Percentiles rank a stretch among this genome's conserved stretches.
These are phyloP conservation scores for Borostomias antarcticus DNA, from an alignment of 2,797 vertebrate species.

Conservation along the genomic window DNA sequence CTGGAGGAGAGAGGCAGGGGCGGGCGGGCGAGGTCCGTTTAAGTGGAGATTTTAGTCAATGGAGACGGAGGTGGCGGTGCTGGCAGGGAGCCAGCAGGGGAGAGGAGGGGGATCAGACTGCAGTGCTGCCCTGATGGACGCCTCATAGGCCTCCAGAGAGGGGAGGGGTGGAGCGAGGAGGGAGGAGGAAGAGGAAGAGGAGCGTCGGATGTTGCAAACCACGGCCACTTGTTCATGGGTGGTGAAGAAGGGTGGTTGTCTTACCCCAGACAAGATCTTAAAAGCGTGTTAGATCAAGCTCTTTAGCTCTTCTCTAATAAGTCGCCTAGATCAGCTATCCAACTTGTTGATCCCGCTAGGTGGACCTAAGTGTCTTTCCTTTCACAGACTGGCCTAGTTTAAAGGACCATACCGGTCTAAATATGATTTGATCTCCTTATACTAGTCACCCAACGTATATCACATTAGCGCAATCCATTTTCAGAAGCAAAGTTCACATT, in stretches of 20 bases:
- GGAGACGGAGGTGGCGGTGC: background rate
- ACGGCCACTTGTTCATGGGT: background rate
- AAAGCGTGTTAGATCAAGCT: too few relatives aligned
- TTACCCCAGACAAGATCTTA: background rate
- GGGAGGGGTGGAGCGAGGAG: background rate
- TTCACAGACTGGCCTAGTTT: too few relatives aligned
- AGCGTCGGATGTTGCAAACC: background rate
- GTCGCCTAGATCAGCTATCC: too few relatives aligned
- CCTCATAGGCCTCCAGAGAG: background rate
- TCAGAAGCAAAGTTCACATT: too few relatives aligned
- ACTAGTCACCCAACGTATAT: too few relatives aligned
- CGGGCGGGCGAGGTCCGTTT: constrained; percentile 20
- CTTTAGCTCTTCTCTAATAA: too few relatives aligned
- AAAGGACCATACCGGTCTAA: too few relatives aligned
- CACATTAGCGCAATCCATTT: too few relatives aligned
- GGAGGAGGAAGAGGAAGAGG: background rate
- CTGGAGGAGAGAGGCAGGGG: constrained; percentile 8
- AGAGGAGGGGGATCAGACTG: background rate
- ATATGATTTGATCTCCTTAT: too few relatives aligned
- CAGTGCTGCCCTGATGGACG: background rate
- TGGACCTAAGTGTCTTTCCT: too few relatives aligned
- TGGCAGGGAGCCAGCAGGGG: constrained; percentile 6
- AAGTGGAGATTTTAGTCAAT: constrained; percentile 26
- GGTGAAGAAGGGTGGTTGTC: background rate
- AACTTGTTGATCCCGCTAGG: too few relatives aligned